Conservation (phyloP, 2,888 invertebrate species). For the Yponomeuta plumbellus region DNA sequence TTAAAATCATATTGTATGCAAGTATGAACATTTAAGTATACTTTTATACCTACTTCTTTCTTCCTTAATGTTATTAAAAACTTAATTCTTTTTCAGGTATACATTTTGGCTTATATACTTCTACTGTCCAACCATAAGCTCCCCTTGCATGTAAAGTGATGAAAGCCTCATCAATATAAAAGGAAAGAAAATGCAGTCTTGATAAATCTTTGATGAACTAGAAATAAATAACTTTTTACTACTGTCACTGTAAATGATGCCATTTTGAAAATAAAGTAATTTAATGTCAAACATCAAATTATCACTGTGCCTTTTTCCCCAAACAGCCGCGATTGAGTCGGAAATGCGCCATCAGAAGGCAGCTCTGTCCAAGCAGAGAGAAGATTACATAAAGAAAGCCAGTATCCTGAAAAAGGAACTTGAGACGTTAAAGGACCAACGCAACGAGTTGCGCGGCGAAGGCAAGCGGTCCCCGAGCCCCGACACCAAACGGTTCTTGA, state of each 20-base stretch:
- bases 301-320: not conserved
- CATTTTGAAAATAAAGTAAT: not conserved
- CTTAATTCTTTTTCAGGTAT: not conserved
- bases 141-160: not conserved
- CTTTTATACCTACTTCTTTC: not conserved
- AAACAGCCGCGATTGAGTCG: conserved; percentile 81
- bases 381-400: conserved; percentile 87
- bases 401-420: conserved; percentile 84
- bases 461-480: conserved; percentile 82
- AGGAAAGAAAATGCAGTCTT: not conserved
- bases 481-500: conserved; percentile 86
- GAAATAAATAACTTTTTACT: not conserved
- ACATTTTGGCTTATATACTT: not conserved
- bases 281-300: not conserved
- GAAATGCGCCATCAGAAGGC: conserved; percentile 90
- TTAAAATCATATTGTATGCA: not conserved
- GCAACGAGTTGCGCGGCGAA: conserved; percentile 83
- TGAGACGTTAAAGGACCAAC: conserved; percentile 86
- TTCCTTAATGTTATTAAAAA: not conserved
- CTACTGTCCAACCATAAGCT: not conserved
- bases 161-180: not conserved
- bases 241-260: not conserved
- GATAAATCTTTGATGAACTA: not conserved
- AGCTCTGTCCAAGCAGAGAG: conserved; percentile 86
- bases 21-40: not conserved